phyloP scores from a whole-genome alignment of 2,113 vertebrate species.

The Saccopteryx bilineata region DNA sequence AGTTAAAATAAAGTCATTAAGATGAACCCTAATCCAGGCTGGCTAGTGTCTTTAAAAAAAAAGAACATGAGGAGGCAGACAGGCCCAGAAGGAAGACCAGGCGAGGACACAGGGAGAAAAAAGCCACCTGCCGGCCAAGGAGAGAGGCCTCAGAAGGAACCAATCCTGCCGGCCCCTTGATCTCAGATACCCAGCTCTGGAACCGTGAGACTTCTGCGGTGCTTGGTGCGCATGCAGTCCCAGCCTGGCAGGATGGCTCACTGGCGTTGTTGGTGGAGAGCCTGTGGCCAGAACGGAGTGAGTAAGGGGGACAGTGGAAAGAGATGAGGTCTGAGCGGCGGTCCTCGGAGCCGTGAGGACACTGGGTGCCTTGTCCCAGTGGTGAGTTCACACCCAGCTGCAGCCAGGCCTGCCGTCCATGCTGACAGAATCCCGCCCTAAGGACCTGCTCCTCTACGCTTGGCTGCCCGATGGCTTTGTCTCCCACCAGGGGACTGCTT shows the following conservation, averaged over 20 bases:
- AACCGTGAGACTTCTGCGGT: too few species aligned
- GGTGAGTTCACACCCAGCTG: neutral
- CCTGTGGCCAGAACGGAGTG: neutral
- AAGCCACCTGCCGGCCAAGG: neutral
- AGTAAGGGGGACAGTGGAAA: fast-evolving
- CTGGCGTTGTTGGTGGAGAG: neutral
- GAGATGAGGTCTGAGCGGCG: neutral
- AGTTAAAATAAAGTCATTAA: neutral
- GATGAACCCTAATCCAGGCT: neutral
- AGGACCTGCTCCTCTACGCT: neutral
- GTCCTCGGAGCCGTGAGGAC: neutral
- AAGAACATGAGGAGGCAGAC: neutral
- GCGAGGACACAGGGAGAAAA: neutral
- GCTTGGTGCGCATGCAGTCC: neutral
- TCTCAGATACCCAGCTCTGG: neutral
- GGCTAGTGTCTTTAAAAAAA: neutral
- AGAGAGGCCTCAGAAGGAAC: too few species aligned
- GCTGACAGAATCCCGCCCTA: neutral
- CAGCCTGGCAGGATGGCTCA: too few species aligned
- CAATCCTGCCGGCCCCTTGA: too few species aligned
- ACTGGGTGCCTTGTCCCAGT: neutral
- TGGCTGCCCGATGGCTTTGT: neutral
- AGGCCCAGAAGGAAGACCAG: neutral
- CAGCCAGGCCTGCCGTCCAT: neutral
- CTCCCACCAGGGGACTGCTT: neutral